These are phyloP conservation scores for Macroglossus sobrinus DNA, from an alignment of 2,113 vertebrate species.

Conservation along the genomic window DNA sequence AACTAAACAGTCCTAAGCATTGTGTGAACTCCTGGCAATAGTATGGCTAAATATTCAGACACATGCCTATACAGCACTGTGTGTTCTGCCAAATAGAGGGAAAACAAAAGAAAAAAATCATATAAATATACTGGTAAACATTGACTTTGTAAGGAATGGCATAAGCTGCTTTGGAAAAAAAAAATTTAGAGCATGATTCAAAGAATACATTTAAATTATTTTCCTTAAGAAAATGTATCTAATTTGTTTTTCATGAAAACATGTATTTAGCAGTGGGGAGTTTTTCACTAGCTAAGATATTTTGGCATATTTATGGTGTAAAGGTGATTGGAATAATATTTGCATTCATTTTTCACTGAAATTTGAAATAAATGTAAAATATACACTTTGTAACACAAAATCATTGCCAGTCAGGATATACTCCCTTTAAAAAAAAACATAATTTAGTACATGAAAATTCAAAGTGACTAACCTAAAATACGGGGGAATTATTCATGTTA, in stretches of 20 bases:
- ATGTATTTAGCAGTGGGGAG: slow-evolving; percentile 52
- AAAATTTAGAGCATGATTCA: slow-evolving; percentile 61
- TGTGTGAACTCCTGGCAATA: slow-evolving; percentile 67
- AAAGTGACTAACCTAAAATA: slow-evolving; percentile 67
- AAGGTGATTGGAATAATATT: slow-evolving; percentile 76
- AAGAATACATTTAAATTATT: slow-evolving; percentile 71
- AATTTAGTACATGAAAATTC: slow-evolving; percentile 69
- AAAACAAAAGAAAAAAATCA: slow-evolving; percentile 75
- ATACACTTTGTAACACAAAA: slow-evolving; percentile 65
- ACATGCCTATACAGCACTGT: slow-evolving; percentile 68
- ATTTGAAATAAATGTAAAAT: slow-evolving; percentile 63
- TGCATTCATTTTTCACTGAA: slow-evolving; percentile 70
- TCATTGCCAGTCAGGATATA: slow-evolving; percentile 58
- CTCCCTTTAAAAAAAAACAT: slow-evolving; percentile 57
- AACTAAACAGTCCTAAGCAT: slow-evolving; percentile 67
- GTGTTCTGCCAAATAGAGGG: slow-evolving; percentile 69
- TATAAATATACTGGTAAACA: slow-evolving; percentile 72
- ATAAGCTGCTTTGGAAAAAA: slow-evolving; percentile 65
- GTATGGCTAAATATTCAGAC: slow-evolving; percentile 69
- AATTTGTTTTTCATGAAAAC: slow-evolving; percentile 76
- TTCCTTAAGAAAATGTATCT: slow-evolving; percentile 68
- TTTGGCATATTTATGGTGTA: slow-evolving; percentile 72
- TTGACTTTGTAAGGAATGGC: slow-evolving; percentile 69
- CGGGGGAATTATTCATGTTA: slow-evolving; percentile 63
- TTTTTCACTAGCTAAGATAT: slow-evolving; percentile 67